Conservation (phyloP, 2,888 invertebrate species). For the Lomographa bimaculata region DNA sequence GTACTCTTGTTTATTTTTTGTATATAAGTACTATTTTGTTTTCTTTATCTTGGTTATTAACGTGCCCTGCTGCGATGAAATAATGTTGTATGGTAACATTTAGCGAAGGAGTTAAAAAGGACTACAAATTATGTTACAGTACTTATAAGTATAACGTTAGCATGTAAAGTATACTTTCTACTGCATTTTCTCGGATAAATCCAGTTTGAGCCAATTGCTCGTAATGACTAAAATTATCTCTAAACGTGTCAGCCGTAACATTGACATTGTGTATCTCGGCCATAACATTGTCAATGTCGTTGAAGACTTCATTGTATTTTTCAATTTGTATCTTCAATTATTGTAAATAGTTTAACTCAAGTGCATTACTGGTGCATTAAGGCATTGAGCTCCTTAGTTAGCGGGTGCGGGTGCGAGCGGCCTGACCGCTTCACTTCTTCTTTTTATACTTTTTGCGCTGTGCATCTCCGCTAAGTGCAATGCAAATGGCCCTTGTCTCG, state of each 20-base stretch:
- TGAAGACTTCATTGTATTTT: conserved; percentile 10
- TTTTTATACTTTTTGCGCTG: conserved; percentile 57
- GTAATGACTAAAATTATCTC: conserved; percentile 18
- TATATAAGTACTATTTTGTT: no score
- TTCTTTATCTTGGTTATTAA: conserved; percentile 2
- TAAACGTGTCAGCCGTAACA: conserved; percentile 16
- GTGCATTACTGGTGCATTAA: conserved; percentile 11
- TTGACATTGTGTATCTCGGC: conserved; percentile 17
- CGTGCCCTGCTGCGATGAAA: no score
- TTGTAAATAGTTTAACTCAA: conserved; percentile 8
- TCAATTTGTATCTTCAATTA: conserved; percentile 9
- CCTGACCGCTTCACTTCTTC: conserved; percentile 57
- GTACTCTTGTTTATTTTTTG: conserved; percentile 41
- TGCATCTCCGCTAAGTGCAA: conserved; percentile 68
- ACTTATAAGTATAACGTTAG: no score
- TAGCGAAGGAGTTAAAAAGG: no score
- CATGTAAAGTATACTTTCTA: not conserved
- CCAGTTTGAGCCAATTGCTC: not conserved
- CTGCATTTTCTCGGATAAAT: conserved; percentile 1
- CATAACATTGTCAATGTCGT: conserved; percentile 7
- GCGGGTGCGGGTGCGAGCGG: conserved; percentile 35
- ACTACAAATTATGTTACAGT: no score
- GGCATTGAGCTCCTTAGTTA: conserved; percentile 17
- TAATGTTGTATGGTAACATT: no score
- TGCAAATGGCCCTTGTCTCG: conserved; percentile 72